Evolutionary conservation across 1,140 invertebrate species (phyloP).

Genomic region (Ips nitidus): DNA sequence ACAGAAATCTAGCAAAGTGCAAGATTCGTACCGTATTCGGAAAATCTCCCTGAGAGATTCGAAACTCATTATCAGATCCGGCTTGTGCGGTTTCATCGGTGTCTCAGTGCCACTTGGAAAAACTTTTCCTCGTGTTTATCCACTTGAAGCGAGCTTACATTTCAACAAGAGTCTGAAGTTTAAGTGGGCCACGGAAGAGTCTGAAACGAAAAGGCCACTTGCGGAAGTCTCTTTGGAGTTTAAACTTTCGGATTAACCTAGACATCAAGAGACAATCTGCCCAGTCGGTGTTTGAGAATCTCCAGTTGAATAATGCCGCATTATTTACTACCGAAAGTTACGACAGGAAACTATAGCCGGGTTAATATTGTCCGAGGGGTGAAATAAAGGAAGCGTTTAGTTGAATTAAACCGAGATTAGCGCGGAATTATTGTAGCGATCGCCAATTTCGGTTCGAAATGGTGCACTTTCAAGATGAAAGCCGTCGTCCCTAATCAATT

Average conservation of each 20-base stretch:
- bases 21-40: too few species aligned
- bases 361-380: background rate
- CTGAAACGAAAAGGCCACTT: conserved; percentile 26
- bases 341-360: too few species aligned
- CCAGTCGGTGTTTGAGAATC: background rate
- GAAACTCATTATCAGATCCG: conserved; percentile 2
- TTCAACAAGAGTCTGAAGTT: conserved; percentile 26
- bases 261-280: background rate
- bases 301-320: too few species aligned
- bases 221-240: conserved; percentile 4
- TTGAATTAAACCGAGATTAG: conserved; percentile 27
- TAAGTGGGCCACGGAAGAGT: conserved; percentile 20
- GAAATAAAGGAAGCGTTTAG: conserved; percentile 22
- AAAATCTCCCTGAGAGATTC: background rate
- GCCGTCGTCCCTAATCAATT: conserved; percentile 26
- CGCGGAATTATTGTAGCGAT: conserved; percentile 27
- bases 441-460: conserved; percentile 16
- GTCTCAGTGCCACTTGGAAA: conserved; percentile 11
- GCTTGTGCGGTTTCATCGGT: background rate
- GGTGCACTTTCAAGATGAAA: conserved; percentile 29
- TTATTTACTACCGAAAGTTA: too few species aligned
- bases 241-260: conserved; percentile 21
- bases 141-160: conserved; percentile 20
- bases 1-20: too few species aligned
- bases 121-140: conserved; percentile 27